Percentiles rank a stretch among this genome's conserved stretches.
These are phyloP conservation scores for Acestrorhynchus altus DNA, from an alignment of 2,797 vertebrate genomes.

Conservation along the genomic window DNA sequence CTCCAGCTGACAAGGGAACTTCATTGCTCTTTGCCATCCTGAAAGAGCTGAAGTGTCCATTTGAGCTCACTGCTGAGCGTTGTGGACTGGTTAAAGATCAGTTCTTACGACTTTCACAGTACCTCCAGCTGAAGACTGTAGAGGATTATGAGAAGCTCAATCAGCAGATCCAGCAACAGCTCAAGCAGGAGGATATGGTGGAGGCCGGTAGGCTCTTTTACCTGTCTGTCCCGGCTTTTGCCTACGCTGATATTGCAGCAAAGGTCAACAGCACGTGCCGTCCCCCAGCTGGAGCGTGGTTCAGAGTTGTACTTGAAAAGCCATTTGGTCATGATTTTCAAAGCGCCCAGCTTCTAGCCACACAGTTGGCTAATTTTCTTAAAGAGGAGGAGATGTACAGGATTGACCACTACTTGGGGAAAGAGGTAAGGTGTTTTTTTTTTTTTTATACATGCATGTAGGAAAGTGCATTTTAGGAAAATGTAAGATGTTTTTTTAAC, in stretches of 20 bases:
- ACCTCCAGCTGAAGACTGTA: constrained; percentile 79
- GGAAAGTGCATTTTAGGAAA: no score
- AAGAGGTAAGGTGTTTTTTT: constrained; percentile 93
- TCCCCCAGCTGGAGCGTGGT: constrained; percentile 79
- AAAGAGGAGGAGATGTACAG: constrained; percentile 95
- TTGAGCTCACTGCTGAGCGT: constrained; percentile 67
- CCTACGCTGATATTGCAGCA: constrained; percentile 86
- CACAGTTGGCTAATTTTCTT: constrained; percentile 81
- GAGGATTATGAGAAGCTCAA: constrained; percentile 84
- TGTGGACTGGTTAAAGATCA: constrained; percentile 89
- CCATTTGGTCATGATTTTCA: constrained; percentile 91
- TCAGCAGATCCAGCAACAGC: constrained; percentile 75
- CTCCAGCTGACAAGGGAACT: constrained; percentile 72
- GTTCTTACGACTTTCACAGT: constrained; percentile 86
- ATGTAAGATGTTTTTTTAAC: no score
- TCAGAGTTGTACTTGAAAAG: constrained; percentile 93
- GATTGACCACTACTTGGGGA: constrained; percentile 97
- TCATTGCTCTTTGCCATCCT: constrained; percentile 82
- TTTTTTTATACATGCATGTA: no score
- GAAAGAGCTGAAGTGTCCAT: constrained; percentile 82
- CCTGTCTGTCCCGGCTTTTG: constrained; percentile 91
- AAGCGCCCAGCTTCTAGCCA: constrained; percentile 86
- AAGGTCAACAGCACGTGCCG: constrained; percentile 89
- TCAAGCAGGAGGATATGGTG: constrained; percentile 78
- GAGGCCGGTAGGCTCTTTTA: constrained; percentile 94